Evolutionary conservation across 2,888 invertebrate genomes (phyloP).

Genomic region (Blera fallax): DNA sequence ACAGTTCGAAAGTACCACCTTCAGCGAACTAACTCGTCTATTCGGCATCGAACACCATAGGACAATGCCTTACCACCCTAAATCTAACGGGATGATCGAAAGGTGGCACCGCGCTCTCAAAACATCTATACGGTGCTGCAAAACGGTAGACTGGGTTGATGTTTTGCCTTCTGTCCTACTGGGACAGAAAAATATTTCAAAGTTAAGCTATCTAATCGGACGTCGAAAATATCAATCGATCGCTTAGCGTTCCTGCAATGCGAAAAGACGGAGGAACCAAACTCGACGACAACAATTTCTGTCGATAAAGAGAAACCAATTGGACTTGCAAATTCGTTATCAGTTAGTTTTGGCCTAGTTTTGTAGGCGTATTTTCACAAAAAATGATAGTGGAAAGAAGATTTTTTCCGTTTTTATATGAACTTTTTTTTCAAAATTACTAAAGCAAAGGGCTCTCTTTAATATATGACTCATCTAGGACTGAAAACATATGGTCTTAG

Average conservation of each 20-base stretch:
- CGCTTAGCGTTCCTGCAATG: background rate
- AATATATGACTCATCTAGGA: no score
- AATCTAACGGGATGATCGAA: conserved; percentile 60
- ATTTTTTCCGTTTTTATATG: no score
- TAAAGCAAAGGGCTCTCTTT: no score
- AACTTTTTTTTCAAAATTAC: no score
- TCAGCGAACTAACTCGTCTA: conserved; percentile 28
- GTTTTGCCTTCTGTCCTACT: conserved; percentile 41
- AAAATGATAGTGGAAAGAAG: no score
- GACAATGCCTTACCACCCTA: conserved; percentile 58
- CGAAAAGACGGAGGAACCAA: no score
- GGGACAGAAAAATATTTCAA: conserved; percentile 24
- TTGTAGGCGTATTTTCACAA: no score
- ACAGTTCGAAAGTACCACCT: conserved; percentile 47
- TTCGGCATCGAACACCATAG: conserved; percentile 35
- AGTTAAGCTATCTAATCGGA: background rate
- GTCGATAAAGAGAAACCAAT: no score
- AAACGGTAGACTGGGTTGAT: conserved; percentile 32
- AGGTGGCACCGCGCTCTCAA: conserved; percentile 59
- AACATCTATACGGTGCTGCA: conserved; percentile 52
- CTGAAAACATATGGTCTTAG: no score
- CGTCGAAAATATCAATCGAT: background rate
- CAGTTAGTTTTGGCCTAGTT: no score
- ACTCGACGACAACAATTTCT: background rate
- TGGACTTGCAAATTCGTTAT: no score